These are phyloP conservation scores for Paracanthobrama guichenoti DNA, from an alignment of 2,113 vertebrate genomes.

Conservation along the genomic window DNA sequence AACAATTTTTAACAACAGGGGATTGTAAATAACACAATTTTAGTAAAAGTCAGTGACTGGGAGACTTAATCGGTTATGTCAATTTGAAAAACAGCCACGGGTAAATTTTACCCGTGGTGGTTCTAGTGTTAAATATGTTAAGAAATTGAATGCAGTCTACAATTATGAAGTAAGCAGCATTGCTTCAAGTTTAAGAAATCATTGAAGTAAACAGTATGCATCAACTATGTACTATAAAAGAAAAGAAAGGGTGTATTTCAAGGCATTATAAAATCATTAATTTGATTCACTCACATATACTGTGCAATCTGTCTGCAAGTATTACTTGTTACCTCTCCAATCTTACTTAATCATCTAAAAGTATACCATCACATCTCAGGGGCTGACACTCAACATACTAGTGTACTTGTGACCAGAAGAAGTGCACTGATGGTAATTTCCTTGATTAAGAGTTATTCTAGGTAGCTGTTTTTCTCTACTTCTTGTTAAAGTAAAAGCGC, in stretches of 20 bases:
- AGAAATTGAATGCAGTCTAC: too few relatives aligned
- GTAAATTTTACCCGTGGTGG: too few relatives aligned
- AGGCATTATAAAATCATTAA: not conserved
- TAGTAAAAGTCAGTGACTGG: too few relatives aligned
- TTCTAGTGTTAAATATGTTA: too few relatives aligned
- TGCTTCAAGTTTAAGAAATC: not conserved
- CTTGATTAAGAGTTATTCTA: slow-evolving; percentile 14
- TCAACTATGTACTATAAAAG: not conserved
- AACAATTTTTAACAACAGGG: too few relatives aligned
- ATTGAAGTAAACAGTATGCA: not conserved
- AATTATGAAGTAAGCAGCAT: too few relatives aligned
- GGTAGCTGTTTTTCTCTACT: not conserved
- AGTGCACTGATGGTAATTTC: not conserved
- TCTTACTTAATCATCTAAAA: not conserved
- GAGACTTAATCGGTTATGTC: too few relatives aligned
- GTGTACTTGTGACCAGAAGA: not conserved
- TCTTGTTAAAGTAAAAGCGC: not conserved
- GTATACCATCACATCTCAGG: not conserved
- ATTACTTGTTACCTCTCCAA: not conserved
- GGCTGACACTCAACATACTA: not conserved
- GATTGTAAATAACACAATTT: too few relatives aligned
- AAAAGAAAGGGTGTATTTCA: not conserved
- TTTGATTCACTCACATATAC: not conserved
- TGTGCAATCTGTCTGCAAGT: not conserved
- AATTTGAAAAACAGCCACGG: too few relatives aligned